Percentiles rank a stretch among this genome's conserved stretches.
phyloP scores from a whole-genome alignment of 53 echinoderm and acorn worm species.

The Patiria pectinifera region DNA sequence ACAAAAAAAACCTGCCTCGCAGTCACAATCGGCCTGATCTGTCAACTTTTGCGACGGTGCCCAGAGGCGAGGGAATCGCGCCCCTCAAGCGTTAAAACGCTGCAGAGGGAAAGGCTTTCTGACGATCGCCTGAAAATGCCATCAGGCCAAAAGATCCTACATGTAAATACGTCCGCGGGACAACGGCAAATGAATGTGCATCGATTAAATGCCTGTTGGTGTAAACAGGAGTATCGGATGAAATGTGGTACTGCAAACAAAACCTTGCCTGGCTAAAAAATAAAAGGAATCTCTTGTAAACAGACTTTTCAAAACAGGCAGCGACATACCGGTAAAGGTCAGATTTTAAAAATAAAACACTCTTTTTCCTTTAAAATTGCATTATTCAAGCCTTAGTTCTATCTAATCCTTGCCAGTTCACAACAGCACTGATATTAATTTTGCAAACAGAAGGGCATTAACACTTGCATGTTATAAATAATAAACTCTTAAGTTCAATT shows the following conservation, averaged over 20 bases:
- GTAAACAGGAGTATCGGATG: not conserved
- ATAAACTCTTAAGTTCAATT: no score
- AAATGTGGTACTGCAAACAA: not conserved
- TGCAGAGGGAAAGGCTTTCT: not conserved
- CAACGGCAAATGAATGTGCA: not conserved
- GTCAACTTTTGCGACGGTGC: slow-evolving; percentile 11
- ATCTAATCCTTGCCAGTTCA: no score
- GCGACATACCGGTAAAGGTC: no score
- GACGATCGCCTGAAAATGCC: slow-evolving; percentile 36
- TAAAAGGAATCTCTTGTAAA: not conserved
- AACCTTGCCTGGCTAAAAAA: not conserved
- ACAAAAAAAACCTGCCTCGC: not conserved
- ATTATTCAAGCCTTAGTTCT: no score
- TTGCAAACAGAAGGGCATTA: no score
- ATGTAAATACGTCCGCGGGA: not conserved
- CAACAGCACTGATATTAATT: no score
- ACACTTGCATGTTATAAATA: no score
- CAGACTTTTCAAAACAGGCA: not conserved
- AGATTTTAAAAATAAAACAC: no score
- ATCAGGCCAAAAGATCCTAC: not conserved
- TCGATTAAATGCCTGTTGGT: slow-evolving; percentile 2
- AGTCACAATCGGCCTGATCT: slow-evolving; percentile 24
- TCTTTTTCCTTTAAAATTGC: no score
- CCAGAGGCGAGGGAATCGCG: not conserved
- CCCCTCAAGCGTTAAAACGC: not conserved